Evolutionary conservation across 2,888 invertebrate species (phyloP).

Genomic region (Cetonia aurata): DNA sequence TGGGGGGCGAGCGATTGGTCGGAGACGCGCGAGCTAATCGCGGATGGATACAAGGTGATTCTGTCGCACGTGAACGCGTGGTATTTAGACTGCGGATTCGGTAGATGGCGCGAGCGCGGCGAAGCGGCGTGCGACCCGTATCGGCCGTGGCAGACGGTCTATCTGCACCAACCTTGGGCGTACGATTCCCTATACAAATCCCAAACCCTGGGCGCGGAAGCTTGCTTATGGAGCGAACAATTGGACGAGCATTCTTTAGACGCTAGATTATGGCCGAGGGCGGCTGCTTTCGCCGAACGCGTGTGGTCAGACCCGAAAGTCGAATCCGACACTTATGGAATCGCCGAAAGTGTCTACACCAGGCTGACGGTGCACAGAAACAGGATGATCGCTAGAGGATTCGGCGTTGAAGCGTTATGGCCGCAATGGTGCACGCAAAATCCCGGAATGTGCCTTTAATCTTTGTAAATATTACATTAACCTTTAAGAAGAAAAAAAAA

Average conservation of each 20-base stretch:
- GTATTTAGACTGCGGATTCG: conserved; percentile 91
- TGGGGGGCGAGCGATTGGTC: conserved; percentile 89
- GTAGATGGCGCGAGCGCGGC: conserved; percentile 85
- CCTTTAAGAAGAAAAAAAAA: background rate
- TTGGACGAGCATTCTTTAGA: conserved; percentile 80
- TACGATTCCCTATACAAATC: conserved; percentile 59
- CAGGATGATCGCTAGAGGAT: conserved; percentile 73
- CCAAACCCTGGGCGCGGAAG: conserved; percentile 80
- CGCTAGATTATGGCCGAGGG: conserved; percentile 85
- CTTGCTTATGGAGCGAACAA: conserved; percentile 89
- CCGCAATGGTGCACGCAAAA: conserved; percentile 84
- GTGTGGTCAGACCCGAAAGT: conserved; percentile 76
- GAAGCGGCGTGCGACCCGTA: conserved; percentile 91
- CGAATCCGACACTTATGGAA: conserved; percentile 52
- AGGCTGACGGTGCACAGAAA: conserved; percentile 78
- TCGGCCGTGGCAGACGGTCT: conserved; percentile 88
- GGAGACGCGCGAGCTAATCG: conserved; percentile 81
- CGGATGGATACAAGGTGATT: conserved; percentile 82
- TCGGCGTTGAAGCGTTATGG: conserved; percentile 80
- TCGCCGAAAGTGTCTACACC: conserved; percentile 76
- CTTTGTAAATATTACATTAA: too few relatives aligned
- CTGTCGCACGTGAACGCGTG: conserved; percentile 89
- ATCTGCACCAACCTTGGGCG: conserved; percentile 84
- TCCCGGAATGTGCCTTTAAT: conserved; percentile 77
- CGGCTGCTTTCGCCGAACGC: conserved; percentile 85